Evolutionary conservation across 2,888 invertebrate genomes (phyloP), one percentile per base, ranked within the genome.

Genomic region (Gymnosoma rotundatum): DNA sequence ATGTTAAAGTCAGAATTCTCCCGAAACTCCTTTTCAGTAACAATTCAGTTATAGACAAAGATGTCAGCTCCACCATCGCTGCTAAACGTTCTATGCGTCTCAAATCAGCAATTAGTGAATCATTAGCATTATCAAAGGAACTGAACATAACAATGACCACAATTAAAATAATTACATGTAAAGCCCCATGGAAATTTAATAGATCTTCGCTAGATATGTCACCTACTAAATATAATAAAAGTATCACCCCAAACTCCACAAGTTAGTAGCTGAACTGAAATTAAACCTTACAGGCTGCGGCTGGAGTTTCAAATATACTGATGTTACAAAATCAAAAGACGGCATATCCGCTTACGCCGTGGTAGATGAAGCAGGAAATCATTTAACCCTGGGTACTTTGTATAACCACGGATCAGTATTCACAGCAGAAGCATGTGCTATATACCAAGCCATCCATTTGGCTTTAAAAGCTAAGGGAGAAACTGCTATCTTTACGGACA

Each of bases 131-230:
- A 25, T 9, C 48, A 9, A 14, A 0, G 5, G 50, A 48, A 12
- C 32, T 66, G 10, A 66, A 50, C 20, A 63, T 63, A 21, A 42
- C 63, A 10, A 2, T 63, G 45, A 45, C 9, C 50, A 18, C 50
- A n/a, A n/a, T n/a, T 50, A 50, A 5, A n/a, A 50, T 18, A 50
- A 50, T n/a, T n/a, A n/a, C n/a, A n/a, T n/a, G n/a, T n/a, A n/a
- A n/a, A n/a, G n/a, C n/a, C n/a, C n/a, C n/a, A n/a, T 50, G 48
- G 18, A 64, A 64, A 64, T 64, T 64, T 25, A 48, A 64, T n/a
- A 0, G 9, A n/a, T 45, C 14, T 10, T 64, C 48, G n/a, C 64
- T 64, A 9, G 50, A 48, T 9, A 25, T 64, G n/a, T 64, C 48
- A 9, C 48, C 48, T 4, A 50, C 45, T 9, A 64, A 16, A 10